phyloP scores from a whole-genome alignment of 1,140 invertebrate species.

The Pinna nobilis region DNA sequence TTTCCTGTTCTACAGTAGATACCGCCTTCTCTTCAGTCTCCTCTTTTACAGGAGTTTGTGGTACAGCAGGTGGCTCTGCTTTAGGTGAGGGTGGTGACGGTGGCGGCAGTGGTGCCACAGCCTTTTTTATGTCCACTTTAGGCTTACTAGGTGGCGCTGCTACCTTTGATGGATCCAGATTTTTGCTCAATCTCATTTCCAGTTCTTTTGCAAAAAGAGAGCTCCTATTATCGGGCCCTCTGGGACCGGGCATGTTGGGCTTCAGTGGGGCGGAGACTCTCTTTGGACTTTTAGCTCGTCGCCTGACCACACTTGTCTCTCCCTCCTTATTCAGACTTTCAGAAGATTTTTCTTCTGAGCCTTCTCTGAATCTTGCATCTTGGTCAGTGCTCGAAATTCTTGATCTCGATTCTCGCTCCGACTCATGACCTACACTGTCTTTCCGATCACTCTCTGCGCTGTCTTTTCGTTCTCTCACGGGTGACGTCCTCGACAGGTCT shows the following conservation, averaged over 20 bases:
- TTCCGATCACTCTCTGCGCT: constrained; percentile 19
- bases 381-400: not conserved
- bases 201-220: constrained; percentile 61
- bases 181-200: constrained; percentile 53
- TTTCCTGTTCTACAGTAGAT: not conserved
- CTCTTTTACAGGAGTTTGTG: not conserved
- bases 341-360: constrained; percentile 2
- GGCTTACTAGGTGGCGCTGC: constrained; percentile 5
- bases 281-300: constrained; percentile 63
- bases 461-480: constrained; percentile 4
- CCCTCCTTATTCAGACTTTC: constrained; percentile 17
- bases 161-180: constrained; percentile 35
- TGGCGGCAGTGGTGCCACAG: constrained; percentile 22
- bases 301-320: constrained; percentile 35
- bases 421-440: not conserved
- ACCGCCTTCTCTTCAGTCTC: constrained; percentile 36
- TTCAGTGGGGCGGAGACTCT: constrained; percentile 47
- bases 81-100: constrained; percentile 12
- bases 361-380: constrained; percentile 25
- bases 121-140: constrained; percentile 17
- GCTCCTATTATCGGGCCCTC: constrained; percentile 40
- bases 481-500: not conserved
- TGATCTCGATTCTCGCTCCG: not conserved
- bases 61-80: constrained; percentile 6
- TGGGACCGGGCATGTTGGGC: constrained; percentile 32